A percentile compares a stretch with the other conserved stretches of the same genome.
Evolutionary conservation across 30 jellyfish, hydroid and myxozoan genomes (phyloP).

Genomic region (Aurelia coerulea): DNA sequence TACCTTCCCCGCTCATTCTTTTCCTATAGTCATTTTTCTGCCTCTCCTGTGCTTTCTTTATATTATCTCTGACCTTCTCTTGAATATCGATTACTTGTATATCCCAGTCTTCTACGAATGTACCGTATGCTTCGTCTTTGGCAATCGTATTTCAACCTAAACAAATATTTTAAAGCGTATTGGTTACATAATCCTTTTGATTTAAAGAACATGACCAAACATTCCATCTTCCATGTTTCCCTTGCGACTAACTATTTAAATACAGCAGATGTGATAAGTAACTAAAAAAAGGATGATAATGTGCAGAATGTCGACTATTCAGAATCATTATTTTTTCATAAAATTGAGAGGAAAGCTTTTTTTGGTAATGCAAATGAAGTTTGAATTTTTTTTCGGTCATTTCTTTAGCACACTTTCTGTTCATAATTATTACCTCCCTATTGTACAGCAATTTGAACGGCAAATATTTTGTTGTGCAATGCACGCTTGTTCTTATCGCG

Average conservation of each 20-base stretch:
- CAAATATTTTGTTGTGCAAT: neutral
- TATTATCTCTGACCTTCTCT: slow-evolving; percentile 5
- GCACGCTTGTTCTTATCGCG: no score
- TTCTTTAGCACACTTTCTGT: neutral
- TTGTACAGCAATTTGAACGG: slow-evolving; percentile 20
- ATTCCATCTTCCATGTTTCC: no score
- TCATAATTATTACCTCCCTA: slow-evolving; percentile 13
- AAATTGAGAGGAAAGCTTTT: no score
- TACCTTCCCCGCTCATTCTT: neutral
- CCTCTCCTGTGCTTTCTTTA: slow-evolving; percentile 16
- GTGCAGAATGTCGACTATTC: no score
- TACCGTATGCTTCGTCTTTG: neutral
- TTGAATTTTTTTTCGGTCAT: no score
- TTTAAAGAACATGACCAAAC: neutral
- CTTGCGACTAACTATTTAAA: no score
- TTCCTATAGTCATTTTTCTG: neutral
- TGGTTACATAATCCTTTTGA: neutral
- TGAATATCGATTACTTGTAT: slow-evolving; percentile 2
- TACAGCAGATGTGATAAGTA: no score
- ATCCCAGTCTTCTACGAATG: neutral
- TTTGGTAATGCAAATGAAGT: no score
- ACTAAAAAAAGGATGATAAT: no score
- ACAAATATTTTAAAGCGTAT: neutral
- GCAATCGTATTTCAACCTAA: slow-evolving; percentile 1
- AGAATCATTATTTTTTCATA: no score